A percentile compares a stretch with the other conserved stretches of the same genome.
Conservation (phyloP, 2,797 vertebrate genomes). For the Eulemur rubriventer region DNA sequence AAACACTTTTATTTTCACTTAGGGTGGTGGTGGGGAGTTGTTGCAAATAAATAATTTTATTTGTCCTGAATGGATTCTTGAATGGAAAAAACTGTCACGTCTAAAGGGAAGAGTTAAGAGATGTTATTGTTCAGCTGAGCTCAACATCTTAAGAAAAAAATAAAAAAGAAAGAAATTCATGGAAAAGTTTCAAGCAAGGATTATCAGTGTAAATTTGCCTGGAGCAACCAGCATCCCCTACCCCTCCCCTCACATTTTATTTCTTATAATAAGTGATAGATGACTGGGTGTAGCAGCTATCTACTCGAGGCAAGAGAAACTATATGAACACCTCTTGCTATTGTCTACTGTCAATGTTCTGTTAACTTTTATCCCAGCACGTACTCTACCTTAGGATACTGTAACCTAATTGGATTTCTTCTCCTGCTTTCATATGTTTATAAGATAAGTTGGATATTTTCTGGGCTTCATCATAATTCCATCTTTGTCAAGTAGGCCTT, state of each 20-base stretch:
- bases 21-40: neutral
- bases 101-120: neutral
- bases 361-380: neutral
- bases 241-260: neutral
- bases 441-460: neutral
- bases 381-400: neutral
- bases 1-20: neutral
- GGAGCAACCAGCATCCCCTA: accelerated
- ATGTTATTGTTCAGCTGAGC: neutral
- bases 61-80: neutral
- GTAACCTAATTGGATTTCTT: neutral
- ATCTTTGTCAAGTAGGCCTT: neutral
- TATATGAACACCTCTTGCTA: neutral
- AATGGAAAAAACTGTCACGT: neutral
- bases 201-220: neutral
- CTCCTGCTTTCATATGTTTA: neutral
- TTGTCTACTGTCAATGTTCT: neutral
- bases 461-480: neutral
- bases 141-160: neutral
- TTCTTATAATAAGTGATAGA: neutral
- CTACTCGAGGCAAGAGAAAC: neutral
- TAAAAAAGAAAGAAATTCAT: neutral
- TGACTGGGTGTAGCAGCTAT: neutral
- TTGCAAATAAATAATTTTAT: neutral
- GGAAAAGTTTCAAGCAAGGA: neutral